Evolutionary conservation across 1,140 invertebrate genomes (phyloP).

Genomic region (Leptopilina boulardi): DNA sequence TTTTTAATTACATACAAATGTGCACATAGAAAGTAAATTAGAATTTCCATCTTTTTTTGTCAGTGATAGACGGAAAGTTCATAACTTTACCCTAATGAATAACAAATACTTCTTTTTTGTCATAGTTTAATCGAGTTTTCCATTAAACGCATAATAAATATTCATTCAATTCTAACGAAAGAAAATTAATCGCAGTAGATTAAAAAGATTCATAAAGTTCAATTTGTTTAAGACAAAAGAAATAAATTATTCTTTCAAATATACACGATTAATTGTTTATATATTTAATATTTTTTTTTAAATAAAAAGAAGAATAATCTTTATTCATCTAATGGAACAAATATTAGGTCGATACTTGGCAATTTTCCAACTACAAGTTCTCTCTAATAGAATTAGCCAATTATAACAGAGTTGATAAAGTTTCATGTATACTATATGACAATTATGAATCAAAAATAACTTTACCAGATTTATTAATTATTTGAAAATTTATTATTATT

Average conservation of each 20-base stretch:
- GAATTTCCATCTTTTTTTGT: too few species aligned
- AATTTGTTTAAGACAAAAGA: not conserved
- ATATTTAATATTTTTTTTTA: not conserved
- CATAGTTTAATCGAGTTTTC: not conserved
- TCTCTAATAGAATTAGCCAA: not conserved
- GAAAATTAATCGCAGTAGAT: not conserved
- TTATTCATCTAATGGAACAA: not conserved
- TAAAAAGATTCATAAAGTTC: not conserved
- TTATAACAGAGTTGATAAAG: constrained; percentile 18
- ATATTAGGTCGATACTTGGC: constrained; percentile 13
- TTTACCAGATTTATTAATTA: not conserved
- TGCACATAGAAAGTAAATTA: not conserved
- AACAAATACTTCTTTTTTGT: not conserved
- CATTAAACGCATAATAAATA: constrained; percentile 14
- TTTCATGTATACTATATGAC: not conserved
- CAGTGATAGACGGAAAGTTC: not conserved
- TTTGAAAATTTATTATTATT: too few species aligned
- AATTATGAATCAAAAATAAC: not conserved
- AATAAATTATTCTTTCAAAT: not conserved
- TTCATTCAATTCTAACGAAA: constrained; percentile 1
- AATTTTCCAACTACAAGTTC: not conserved
- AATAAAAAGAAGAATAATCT: not conserved
- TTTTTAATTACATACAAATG: not conserved
- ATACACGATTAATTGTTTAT: not conserved
- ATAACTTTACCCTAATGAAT: not conserved